Evolutionary conservation across 2,797 vertebrate species (phyloP).

Genomic region (Myotis vivesi): DNA sequence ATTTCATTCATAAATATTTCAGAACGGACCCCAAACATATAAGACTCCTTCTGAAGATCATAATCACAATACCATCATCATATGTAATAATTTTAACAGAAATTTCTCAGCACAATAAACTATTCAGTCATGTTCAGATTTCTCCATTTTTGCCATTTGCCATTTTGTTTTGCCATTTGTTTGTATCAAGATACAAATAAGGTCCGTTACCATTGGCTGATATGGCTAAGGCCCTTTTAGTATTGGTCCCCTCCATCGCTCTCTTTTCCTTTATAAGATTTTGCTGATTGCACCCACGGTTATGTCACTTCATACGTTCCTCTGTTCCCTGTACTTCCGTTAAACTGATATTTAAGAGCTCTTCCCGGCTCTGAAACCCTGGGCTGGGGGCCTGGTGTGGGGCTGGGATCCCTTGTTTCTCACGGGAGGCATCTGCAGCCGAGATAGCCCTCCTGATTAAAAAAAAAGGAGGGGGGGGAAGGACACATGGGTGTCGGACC

Average conservation of each 20-base stretch:
- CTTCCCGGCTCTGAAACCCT: no score
- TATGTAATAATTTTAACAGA: neutral
- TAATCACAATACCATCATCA: neutral
- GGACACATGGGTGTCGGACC: no score
- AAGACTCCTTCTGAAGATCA: neutral
- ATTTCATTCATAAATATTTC: neutral
- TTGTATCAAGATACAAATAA: neutral
- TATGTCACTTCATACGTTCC: neutral
- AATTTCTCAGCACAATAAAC: neutral
- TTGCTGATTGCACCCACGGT: neutral
- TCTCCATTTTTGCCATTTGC: neutral
- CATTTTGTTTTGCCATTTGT: neutral
- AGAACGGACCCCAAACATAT: neutral
- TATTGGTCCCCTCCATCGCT: neutral
- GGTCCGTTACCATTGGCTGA: neutral
- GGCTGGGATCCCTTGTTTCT: no score
- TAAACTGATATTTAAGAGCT: neutral
- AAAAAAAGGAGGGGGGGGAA: no score
- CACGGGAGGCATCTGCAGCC: no score
- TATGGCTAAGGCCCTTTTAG: neutral
- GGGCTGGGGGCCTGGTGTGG: no score
- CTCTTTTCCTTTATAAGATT: neutral
- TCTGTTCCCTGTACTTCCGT: neutral
- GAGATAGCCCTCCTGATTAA: no score
- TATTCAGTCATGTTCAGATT: neutral